Base-by-base conservation (phyloP, 1,140 invertebrate species). In the Mylabris phalerata region DNA sequence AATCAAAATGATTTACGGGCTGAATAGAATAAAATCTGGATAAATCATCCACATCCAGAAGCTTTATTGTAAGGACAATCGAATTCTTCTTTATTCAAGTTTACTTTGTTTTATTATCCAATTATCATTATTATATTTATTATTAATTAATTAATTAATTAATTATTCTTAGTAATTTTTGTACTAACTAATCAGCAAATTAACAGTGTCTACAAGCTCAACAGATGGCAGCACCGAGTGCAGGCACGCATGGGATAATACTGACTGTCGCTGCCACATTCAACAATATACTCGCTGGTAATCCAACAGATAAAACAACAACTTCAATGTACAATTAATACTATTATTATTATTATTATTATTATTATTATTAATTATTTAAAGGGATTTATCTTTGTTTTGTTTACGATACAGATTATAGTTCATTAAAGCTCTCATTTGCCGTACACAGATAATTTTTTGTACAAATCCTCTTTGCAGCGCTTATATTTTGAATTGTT, bases 181-280 rank as follows among this genome's bases (percentile, higher is more conserved):
- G 62, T 67, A 67, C 65, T 67, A 64, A 59, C 63, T 67, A 64
- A 47, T 47, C 52, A 47, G 52, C 52, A 55, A 55, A 55, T 47
- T 55, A 64, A 61, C 46, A 61, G 59, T 63, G 61, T 67, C 61
- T 65, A 65, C 44, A 67, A 70, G 64, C 64, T 64, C 61, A 68
- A 66, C 55, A 70, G 62, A 67, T 64, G 65, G 66, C 67, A 71
- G 67, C 68, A 69, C 61, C 60, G 59, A 67, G 60, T 67, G 65
- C 65, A 71, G 70, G 69, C 70, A 72, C 70, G 65, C 69, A 59
- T 66, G 68, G 68, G 60, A 60, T 72, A 72, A 72, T 72, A 72
- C 70, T 72, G 69, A 70, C 71, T 69, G 59, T 67, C 70, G 68
- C 68, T 72, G 69, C 71, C 69, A 65, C 63, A 71, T 68, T 65